Base-by-base conservation (phyloP, 2,113 vertebrate species). In the Mystacornis crossleyi region DNA sequence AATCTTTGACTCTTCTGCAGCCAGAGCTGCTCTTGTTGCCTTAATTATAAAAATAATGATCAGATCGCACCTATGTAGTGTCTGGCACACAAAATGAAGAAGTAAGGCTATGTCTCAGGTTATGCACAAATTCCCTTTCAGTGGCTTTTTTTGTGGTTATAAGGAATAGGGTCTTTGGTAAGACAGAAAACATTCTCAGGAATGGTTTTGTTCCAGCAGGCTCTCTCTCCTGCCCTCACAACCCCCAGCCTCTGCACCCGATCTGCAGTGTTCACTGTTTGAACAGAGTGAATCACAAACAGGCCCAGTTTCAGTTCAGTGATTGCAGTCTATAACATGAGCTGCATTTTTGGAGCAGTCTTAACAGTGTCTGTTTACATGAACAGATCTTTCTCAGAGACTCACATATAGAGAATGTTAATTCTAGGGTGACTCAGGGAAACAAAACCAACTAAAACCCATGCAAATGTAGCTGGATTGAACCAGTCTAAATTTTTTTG, bases 1-100 rank as follows among this genome's bases (percentile, higher is more conserved):
- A 78, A 98, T 98, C 55, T 97, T 98, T 6, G 98, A 95, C 79
- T 99, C 99, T 95, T 99, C 99, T 1, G 94, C 94, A 18, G 95
- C 96, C 90, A 99, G 97, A 31, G 97, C 96, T 2, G 95, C 98
- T 94, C 95, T 98, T 1, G 97, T 98, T 13, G 89, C 98, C 99
- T 99, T 97, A 18, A 93, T 93, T 73, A 93, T 11, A 91, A 36
- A 97, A 90, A 95, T 1, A 82, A 77, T 11, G 10, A 92, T 70
- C 53, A 50, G 42, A 51, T 88, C 40, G 85, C 34, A 77, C 14
- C 18, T 33, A 58, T 33, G 14, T 25, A 81, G 23, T 14, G 5
- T 69, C 60, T 48, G 48, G 51, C 20, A 81, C 29, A 50, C 7
- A 9, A 93, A 94, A 89, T 60, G 9, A 58, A 88, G 18, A 66